Evolutionary conservation across 2,113 vertebrate species (phyloP), one percentile per base, ranked within the genome.

Genomic region (Nothobranchius kuhntae): DNA sequence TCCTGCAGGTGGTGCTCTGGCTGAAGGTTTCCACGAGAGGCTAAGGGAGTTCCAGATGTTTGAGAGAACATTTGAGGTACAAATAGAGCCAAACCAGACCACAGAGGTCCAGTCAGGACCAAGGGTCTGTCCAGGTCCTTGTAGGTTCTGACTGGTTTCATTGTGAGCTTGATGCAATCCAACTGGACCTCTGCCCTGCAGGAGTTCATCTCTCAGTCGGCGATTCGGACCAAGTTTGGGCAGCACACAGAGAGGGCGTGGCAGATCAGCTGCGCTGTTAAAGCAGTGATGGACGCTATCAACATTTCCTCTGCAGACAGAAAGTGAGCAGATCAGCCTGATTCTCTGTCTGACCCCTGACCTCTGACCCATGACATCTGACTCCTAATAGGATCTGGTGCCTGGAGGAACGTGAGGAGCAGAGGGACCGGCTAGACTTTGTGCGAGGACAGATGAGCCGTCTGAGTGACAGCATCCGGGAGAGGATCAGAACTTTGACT

Each of bases 131-230:
- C 2, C 14, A 38, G 53, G 7, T 17, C 10, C 10, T 52, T 21
- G 21, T 7, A 35, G 26, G 13, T 15, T 7, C 7, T 13, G 11
- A 15, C 6, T 48, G 46, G 14, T 48, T 13, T 48, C 46, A 42
- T 3, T 30, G 30, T 38, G 35, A 44, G 6, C 17, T 5, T 7
- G 26, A 35, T 13, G 13, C 24, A 4, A 44, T 47, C 8, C 0
- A 54, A 21, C 53, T 54, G 53, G 26, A 38, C 40, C 15, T 24
- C 11, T 44, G 38, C 40, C 93, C 93, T 83, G 87, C 95, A 97
- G 96, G 95, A 98, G 94, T 97, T 96, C 94, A 97, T 98, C 93
- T 98, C 95, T 88, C 95, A 96, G 91, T 98, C 95, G 89, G 95
- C 96, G 53, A 95, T 97, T 93, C 97, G 95, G 94, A 96, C 95